Base-by-base conservation (phyloP, 1,140 invertebrate genomes). In the Zophobas morio region DNA sequence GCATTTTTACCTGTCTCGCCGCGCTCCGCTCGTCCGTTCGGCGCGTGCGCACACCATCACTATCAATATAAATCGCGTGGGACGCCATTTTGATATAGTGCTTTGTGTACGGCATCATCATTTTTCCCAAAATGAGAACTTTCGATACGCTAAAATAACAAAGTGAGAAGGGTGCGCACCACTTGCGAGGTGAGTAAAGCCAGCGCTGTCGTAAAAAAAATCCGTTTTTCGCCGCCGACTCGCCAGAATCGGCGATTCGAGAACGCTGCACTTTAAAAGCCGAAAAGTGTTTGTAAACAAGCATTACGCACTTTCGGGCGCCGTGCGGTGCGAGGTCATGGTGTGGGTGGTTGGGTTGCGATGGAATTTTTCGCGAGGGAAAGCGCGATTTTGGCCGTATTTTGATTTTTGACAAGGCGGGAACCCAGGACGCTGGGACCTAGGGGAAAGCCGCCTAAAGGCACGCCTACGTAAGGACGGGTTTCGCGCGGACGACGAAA, bases 81-180 rank as follows among this genome's bases (percentile, higher is more conserved):
- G 83, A 79, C 82, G 83, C 83, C 83, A 84, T 84, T 83, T 84
- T 84, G 82, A 84, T 83, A 76, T 79, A 79, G 74, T 81, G 81
- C 78, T 82, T 79, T 84, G 81, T 80, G 74, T 71, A 70, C 73
- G 73, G 57, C 42, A 76, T 70, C 57, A 71, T 71, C 39, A 66
- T 60, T 80, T 56, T 74, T 56, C 51, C 42, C 20, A 74, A 42
- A 80, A 54, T 70, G 57, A 70, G 40, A 51, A 70, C 42, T 70
- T 70, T 53, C 63, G 47, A 53, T 40, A 53, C 36, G 35, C 37
- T 70, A 42, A 76, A 49, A 70, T 70, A 70, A 54, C 54, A n/a
- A 36, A 71, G 63, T 34, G 46, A 33, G 37, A 71, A 71, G 47
- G 49, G 39, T 51, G n/a, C 47, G 35, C 63, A 20, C 2, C 8